Evolutionary conservation across 2,113 vertebrate genomes (phyloP).

Genomic region (Python bivittatus): DNA sequence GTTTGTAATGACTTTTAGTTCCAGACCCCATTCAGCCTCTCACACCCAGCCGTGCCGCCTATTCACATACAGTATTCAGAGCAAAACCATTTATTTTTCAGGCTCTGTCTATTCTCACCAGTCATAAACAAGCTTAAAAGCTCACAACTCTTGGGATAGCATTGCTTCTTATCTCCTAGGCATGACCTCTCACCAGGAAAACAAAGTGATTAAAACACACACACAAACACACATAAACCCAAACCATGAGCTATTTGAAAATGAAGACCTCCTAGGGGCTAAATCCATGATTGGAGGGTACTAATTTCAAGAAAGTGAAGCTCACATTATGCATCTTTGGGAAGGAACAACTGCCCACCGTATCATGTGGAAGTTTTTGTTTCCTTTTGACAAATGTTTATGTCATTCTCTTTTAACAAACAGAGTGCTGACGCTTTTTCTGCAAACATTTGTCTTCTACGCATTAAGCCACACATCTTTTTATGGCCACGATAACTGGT

Average conservation of each 20-base stretch:
- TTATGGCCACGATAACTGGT: background rate
- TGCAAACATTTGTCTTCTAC: background rate
- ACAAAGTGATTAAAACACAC: background rate
- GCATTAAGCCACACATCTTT: background rate
- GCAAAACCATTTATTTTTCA: background rate
- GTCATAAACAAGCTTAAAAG: background rate
- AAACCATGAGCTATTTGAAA: background rate
- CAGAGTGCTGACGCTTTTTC: background rate
- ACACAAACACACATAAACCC: background rate
- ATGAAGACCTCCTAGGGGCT: background rate
- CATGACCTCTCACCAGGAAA: background rate
- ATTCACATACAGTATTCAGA: background rate
- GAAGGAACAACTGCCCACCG: background rate
- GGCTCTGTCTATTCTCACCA: background rate
- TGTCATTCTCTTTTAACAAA: background rate
- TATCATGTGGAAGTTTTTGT: background rate
- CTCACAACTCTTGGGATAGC: background rate
- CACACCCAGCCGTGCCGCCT: background rate
- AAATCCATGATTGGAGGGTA: background rate
- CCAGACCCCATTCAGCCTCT: constrained; percentile 23
- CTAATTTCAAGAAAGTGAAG: background rate
- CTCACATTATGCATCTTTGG: background rate
- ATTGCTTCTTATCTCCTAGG: background rate
- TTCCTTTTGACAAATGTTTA: background rate
- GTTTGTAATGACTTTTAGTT: background rate